These are phyloP conservation scores for Pithys albifrons DNA, from an alignment of 2,113 vertebrate genomes.

Conservation along the genomic window DNA sequence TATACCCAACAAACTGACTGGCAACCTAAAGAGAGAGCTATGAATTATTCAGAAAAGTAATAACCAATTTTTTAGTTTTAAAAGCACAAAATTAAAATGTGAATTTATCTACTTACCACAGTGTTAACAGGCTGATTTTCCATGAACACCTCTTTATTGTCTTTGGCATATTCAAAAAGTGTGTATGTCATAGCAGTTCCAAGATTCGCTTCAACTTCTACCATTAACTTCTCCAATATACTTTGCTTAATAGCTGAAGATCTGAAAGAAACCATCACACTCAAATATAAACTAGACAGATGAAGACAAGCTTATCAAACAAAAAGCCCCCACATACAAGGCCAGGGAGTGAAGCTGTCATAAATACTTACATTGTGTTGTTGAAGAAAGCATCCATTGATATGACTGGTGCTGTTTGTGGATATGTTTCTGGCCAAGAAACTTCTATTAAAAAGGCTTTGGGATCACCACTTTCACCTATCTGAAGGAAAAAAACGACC, in stretches of 20 bases:
- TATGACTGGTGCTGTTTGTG: slow-evolving; percentile 87
- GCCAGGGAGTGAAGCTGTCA: background rate
- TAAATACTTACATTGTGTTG: slow-evolving; percentile 88
- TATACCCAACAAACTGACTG: background rate
- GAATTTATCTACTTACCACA: slow-evolving; percentile 74
- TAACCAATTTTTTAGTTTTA: background rate
- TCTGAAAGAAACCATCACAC: slow-evolving; percentile 68
- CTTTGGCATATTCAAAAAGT: slow-evolving; percentile 96
- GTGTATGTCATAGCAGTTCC: slow-evolving; percentile 97
- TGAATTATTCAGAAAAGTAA: background rate
- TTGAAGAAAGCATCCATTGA: slow-evolving; percentile 96
- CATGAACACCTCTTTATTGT: slow-evolving; percentile 92
- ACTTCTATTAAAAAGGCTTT: slow-evolving; percentile 94
- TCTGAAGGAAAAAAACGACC: slow-evolving; percentile 68
- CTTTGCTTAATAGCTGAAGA: slow-evolving; percentile 83
- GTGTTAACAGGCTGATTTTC: slow-evolving; percentile 85
- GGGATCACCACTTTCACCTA: slow-evolving; percentile 88
- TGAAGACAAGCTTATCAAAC: background rate
- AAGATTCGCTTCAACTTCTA: slow-evolving; percentile 90
- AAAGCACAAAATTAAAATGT: background rate
- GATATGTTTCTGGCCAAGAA: slow-evolving; percentile 92
- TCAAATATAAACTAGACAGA: background rate
- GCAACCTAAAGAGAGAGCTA: background rate
- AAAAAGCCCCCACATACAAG: background rate
- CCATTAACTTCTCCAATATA: slow-evolving; percentile 86